Evolutionary conservation across 2,113 vertebrate species (phyloP), one percentile per base, ranked within the genome.

Genomic region (Ondatra zibethicus): DNA sequence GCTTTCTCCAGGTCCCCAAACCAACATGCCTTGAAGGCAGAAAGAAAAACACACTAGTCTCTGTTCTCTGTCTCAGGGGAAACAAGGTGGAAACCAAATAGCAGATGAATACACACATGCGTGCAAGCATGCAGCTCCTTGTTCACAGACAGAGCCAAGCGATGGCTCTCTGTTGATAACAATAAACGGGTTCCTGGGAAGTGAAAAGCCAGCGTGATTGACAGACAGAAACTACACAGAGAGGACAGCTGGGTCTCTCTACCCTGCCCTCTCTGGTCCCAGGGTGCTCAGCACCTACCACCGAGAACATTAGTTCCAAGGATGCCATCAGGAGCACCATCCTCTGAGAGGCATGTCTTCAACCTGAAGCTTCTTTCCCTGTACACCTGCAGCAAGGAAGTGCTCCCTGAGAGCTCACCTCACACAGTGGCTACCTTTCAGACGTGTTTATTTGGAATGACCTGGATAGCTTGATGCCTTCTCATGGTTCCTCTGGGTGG

Each of bases 31-130:
- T 29, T 19, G 39, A 29, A 47, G 3, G 3, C 19, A 78, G 47
- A 73, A 10, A 68, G 36, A 9, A 31, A 55, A 42, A 63, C n/a
- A 68, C 0, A 1, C 42, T 47, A 23, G 12, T 11, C 52, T n/a
- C 72, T 13, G 7, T 78, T 70, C 33, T 47, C 5, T 0, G 3
- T 10, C 14, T 0, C 0, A 0, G 8, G 17, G 75, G 70, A 66
- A 33, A 31, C 42, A 31, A 9, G 33, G 45, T 6, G 2, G 72
- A 33, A 50, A 21, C 4, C 58, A 50, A 6, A 36, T 4, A 12
- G 45, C 66, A 29, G 55, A 23, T 1, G n/a, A 27, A 29, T 11
- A 17, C 25, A 50, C 27, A 7, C 45, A 77, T 27, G 50, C 6
- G 2, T 7, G 6, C 42, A 47, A 13, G 25, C 75, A 47, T 2